Percentiles rank a stretch among this genome's conserved stretches.
Evolutionary conservation across 2,888 invertebrate genomes (phyloP).

Genomic region (Callyntrura guangdongensis): DNA sequence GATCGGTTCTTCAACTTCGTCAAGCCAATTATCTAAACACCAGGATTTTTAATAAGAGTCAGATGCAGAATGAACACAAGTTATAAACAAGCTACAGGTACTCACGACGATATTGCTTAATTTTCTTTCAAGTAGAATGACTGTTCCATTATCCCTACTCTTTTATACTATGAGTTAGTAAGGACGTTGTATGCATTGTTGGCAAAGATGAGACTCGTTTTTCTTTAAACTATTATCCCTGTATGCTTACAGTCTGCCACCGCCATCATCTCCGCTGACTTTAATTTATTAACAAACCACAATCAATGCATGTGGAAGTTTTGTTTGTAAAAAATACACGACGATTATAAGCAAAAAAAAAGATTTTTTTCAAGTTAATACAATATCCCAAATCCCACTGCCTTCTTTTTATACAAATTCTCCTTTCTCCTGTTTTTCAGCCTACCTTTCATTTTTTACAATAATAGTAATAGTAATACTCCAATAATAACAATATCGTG

Average conservation of each 20-base stretch:
- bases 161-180: no score
- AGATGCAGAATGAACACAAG: background rate
- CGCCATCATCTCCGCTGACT: background rate
- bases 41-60: constrained; percentile 70
- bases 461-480: background rate
- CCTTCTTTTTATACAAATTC: background rate
- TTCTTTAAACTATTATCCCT: background rate
- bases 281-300: constrained; percentile 63
- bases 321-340: constrained; percentile 7
- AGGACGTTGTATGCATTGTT: background rate
- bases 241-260: background rate
- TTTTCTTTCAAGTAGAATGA: constrained; percentile 15
- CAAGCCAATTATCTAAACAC: constrained; percentile 74
- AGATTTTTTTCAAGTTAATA: background rate
- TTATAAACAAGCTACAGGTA: background rate
- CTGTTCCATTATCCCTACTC: background rate
- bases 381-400: background rate
- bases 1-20: constrained; percentile 54
- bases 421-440: background rate
- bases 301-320: constrained; percentile 58
- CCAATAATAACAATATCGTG: background rate
- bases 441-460: constrained; percentile 29
- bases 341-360: constrained; percentile 11
- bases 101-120: background rate
- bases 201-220: background rate